Conservation (phyloP, 2,888 invertebrate genomes). For the Nemapogon koenigi region DNA sequence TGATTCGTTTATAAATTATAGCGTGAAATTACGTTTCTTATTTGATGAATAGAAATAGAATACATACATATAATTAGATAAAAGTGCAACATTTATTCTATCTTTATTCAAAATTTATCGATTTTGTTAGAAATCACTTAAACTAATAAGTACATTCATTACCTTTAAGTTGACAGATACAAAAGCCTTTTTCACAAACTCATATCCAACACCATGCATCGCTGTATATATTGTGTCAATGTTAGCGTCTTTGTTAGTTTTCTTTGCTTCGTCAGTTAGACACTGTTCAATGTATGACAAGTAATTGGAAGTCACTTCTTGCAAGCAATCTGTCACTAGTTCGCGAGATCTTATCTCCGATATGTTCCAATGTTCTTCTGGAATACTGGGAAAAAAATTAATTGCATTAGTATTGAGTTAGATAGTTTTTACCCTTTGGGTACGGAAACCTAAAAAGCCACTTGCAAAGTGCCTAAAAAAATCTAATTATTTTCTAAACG, state of each 20-base stretch:
- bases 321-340: slow-evolving; percentile 72
- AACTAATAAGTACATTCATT: slow-evolving; percentile 14
- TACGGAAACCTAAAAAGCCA: too few species aligned
- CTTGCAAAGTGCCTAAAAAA: too few species aligned
- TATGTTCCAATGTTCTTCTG: slow-evolving; percentile 79
- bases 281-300: slow-evolving; percentile 63
- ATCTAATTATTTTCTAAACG: too few species aligned
- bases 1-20: too few species aligned
- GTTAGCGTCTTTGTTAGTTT: slow-evolving; percentile 60
- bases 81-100: too few species aligned
- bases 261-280: slow-evolving; percentile 57
- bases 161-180: slow-evolving; percentile 76
- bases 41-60: too few species aligned
- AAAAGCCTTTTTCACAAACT: slow-evolving; percentile 78
- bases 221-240: slow-evolving; percentile 88
- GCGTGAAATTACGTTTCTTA: too few species aligned
- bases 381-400: slow-evolving; percentile 67
- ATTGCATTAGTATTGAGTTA: too few species aligned
- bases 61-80: too few species aligned
- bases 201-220: slow-evolving; percentile 97
- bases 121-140: too few species aligned
- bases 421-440: too few species aligned
- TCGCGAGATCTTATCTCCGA: slow-evolving; percentile 56
- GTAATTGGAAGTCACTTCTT: slow-evolving; percentile 73
- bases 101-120: too few species aligned